Evolutionary conservation across 2,888 invertebrate species (phyloP), one percentile per base, ranked within the genome.

Genomic region (Empis livida): DNA sequence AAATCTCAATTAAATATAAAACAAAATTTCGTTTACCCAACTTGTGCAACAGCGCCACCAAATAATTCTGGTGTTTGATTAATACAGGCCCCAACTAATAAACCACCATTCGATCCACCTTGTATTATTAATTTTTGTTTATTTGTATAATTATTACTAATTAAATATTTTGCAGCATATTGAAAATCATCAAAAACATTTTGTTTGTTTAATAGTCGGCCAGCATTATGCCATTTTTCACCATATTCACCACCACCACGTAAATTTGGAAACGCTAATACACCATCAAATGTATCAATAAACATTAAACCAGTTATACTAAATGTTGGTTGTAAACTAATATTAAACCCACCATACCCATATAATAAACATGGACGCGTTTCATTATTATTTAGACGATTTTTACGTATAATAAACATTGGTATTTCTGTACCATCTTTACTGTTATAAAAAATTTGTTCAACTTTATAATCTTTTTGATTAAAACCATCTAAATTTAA

Each of bases 221-320:
- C 99, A 8, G 77, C 87, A 65, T 94, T 88, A 71, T 97, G 96
- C 97, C 97, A 99, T 56, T 83, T 82, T 68, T 95, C 91, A 39
- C 97, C 97, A 68, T 96, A 99, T 67, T 99, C 97, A 2, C 94
- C 94, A 61, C 97, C 97, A 46, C 97, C 97, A 43, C 97, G 77
- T 46, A 97, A 84, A 72, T 97, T 99, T 23, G 97, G 87, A 54
- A 93, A 78, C 14, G 92, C 96, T 53, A 90, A 78, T 45, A 95
- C 77, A 2, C 95, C 96, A 63, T 84, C 77, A 55, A 95, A 82
- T 61, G 91, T 82, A 60, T 92, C 85, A 63, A 96, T 83, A 66
- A 93, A 93, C 54, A 93, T 80, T 31, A 95, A 70, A 46, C 92
- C 76, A 13, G 85, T 83, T 27, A 93, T 80, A 57, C 88, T 87